phyloP scores from a whole-genome alignment of 1,140 invertebrate species.

The Pantala flavescens region DNA sequence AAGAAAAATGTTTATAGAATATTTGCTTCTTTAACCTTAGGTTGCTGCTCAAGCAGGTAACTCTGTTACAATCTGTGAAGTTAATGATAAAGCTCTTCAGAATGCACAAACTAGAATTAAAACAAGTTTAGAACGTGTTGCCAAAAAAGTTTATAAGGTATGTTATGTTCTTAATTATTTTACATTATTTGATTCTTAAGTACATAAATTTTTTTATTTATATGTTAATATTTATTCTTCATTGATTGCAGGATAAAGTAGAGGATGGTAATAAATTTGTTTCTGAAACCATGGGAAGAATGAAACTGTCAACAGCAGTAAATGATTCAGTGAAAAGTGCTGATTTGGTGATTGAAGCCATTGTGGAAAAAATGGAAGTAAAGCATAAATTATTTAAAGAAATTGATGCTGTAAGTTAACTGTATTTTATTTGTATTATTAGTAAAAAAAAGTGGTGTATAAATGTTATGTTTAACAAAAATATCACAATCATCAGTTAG shows the following conservation, averaged over 20 bases:
- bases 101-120: slow-evolving; percentile 58
- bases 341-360: slow-evolving; percentile 78
- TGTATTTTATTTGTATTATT: neutral
- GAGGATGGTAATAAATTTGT: slow-evolving; percentile 56
- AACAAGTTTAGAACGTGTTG: slow-evolving; percentile 57
- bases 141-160: slow-evolving; percentile 66
- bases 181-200: no score
- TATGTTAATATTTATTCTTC: neutral
- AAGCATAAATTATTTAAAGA: slow-evolving; percentile 69
- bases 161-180: slow-evolving; percentile 7
- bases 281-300: slow-evolving; percentile 43
- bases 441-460: no score
- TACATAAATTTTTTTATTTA: neutral
- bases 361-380: slow-evolving; percentile 69
- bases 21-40: slow-evolving; percentile 32
- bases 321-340: slow-evolving; percentile 47
- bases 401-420: slow-evolving; percentile 41
- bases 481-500: neutral
- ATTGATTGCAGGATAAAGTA: slow-evolving; percentile 39
- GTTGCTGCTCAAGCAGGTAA: slow-evolving; percentile 68
- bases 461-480: no score
- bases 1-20: no score
- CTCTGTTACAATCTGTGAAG: slow-evolving; percentile 63
- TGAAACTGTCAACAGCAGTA: slow-evolving; percentile 51
- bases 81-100: slow-evolving; percentile 53